Evolutionary conservation across 2,113 vertebrate species (phyloP), one percentile per base, ranked within the genome.

Genomic region (Cepphus grylle): DNA sequence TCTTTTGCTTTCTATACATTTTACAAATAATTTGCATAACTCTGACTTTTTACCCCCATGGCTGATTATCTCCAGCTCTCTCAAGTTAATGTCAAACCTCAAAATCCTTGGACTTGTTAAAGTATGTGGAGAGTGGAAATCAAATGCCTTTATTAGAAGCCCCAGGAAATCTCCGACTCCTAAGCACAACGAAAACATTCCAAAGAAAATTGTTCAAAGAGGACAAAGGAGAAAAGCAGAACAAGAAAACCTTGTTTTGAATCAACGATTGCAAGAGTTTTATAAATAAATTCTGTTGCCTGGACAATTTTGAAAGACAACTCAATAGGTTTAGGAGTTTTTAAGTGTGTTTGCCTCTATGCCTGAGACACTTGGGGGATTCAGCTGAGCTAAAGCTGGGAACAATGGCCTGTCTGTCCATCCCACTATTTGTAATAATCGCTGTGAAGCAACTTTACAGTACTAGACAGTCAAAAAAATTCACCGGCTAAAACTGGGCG

Each of bases 241-340:
- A 96, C 95, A 96, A 97, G 96, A 97, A 97, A 97, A 97, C 96
- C 94, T 97, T 97, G 96, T 97, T 97, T 97, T 96, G 94, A 97
- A 96, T 97, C 95, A 95, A 86, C 12, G 81, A 97, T 93, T 71
- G 95, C 20, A 13, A 92, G 96, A 93, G 96, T 95, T 97, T 96
- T 93, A 97, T 97, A 97, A 97, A 97, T 96, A 97, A 97, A 91
- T 96, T 96, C 95, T 97, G 95, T 97, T 97, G 97, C 95, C 95
- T 91, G 93, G 97, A 96, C 94, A 96, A 96, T 97, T 97, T 18
- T 96, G 95, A 97, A 94, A 96, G 97, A 97, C 97, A 95, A 96
- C 90, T 97, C 96, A 96, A 95, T 96, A 96, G 95, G 81, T 96
- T 97, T 89, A 95, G 86, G 66, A 87, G 78, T 96, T 96, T 97